Percentiles rank a stretch among this genome's conserved stretches.
Conservation (phyloP, 2,888 invertebrate genomes). For the Chymomyza fuscimana region DNA sequence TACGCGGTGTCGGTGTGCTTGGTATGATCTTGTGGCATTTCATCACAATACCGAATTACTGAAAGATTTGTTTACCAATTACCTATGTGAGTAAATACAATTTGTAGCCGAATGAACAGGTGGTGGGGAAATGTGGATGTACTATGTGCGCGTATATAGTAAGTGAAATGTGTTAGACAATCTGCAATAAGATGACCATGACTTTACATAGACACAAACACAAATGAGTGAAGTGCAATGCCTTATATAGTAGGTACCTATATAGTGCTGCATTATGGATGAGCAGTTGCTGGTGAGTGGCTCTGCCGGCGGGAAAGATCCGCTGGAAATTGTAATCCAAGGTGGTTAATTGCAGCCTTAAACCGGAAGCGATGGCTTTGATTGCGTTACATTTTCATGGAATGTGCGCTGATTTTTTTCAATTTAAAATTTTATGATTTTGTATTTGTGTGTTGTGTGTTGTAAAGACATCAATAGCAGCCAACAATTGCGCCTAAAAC, state of each 20-base stretch:
- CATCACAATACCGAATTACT: background rate
- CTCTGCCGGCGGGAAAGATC: slow-evolving; percentile 9
- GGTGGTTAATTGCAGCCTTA: slow-evolving; percentile 71
- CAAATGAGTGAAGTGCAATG: background rate
- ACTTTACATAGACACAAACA: slow-evolving; percentile 42
- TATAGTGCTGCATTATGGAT: background rate
- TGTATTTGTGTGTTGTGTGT: slow-evolving; percentile 6
- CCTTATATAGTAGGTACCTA: background rate
- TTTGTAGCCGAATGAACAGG: slow-evolving; percentile 6
- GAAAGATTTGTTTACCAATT: slow-evolving; percentile 67
- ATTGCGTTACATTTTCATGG: slow-evolving; percentile 75
- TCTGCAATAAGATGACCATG: slow-evolving; percentile 67
- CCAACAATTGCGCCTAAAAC: background rate
- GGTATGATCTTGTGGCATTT: background rate
- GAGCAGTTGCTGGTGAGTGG: slow-evolving; percentile 2
- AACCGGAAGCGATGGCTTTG: slow-evolving; percentile 75
- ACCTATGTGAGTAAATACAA: slow-evolving; percentile 30
- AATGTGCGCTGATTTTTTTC: slow-evolving; percentile 69
- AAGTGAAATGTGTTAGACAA: slow-evolving; percentile 67
- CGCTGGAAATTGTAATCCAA: slow-evolving; percentile 59
- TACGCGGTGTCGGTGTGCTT: too few relatives aligned
- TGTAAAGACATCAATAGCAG: slow-evolving; percentile 12
- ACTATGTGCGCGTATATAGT: slow-evolving; percentile 27
- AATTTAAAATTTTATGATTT: slow-evolving; percentile 13
- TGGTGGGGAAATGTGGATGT: background rate